A percentile compares a stretch with the other conserved stretches of the same genome.
phyloP scores from a whole-genome alignment of 2,888 invertebrate species.

The Dicyrtomina minuta region DNA sequence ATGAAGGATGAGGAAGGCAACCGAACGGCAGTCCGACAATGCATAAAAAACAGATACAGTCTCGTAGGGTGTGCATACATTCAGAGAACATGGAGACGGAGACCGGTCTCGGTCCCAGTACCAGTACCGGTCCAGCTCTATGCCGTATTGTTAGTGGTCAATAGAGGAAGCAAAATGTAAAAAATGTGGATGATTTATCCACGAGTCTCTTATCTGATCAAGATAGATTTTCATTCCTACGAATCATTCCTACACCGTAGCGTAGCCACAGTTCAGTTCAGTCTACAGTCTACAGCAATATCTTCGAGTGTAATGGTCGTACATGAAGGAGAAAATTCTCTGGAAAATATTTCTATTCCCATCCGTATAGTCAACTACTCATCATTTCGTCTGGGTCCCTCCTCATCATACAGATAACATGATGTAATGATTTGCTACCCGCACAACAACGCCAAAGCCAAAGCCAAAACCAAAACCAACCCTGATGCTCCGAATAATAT shows the following conservation, averaged over 20 bases:
- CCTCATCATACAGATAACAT: neutral
- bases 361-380: neutral
- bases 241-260: constrained; percentile 8
- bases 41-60: too few species aligned
- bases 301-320: neutral
- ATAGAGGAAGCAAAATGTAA: constrained; percentile 26
- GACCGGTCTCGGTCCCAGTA: too few species aligned
- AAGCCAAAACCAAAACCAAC: too few species aligned
- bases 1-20: neutral
- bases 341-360: constrained; percentile 9
- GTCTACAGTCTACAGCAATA: neutral
- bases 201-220: constrained; percentile 37
- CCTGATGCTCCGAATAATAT: too few species aligned
- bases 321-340: constrained; percentile 2
- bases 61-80: too few species aligned
- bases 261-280: too few species aligned
- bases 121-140: neutral
- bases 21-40: too few species aligned
- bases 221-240: constrained; percentile 35
- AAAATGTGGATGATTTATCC: constrained; percentile 39
- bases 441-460: too few species aligned
- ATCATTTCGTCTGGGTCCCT: neutral
- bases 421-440: too few species aligned
- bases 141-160: constrained; percentile 25
- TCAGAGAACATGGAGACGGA: too few species aligned